Base-by-base conservation (phyloP, 2,888 invertebrate genomes). In the Tenthredo scrophulariae region DNA sequence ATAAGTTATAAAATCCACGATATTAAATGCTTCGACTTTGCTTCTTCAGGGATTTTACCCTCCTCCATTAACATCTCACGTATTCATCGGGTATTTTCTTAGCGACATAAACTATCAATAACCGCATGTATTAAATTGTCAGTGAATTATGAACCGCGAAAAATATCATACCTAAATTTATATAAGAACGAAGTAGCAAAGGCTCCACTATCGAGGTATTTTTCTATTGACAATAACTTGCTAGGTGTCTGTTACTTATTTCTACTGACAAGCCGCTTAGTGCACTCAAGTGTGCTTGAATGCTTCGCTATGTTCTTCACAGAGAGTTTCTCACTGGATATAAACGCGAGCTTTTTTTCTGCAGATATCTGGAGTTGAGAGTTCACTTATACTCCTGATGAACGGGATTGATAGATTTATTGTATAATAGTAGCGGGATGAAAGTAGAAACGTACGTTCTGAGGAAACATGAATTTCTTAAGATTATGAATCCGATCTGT, bases 201-300 rank as follows among this genome's bases (percentile, higher is more conserved):
- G 33, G 22, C 26, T 26, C 43, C 3, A 15, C 4, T 6, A 75
- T 26, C 54, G 50, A 18, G 9, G 33, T 9, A 77, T 77, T 33
- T 54, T 29, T 2, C 54, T 77, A 26, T 54, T 50, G 54, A 54
- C 22, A 50, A 77, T n/a, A 9, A 50, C 33, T 77, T 26, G 7
- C 26, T 26, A n/a, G n/a, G n/a, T n/a, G n/a, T 50, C 75, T 54
- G 54, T 33, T 54, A 33, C 50, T 77, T 77, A 15, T 18, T 77
- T 29, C 54, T n/a, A 46, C 77, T 77, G 77, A 77, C 67, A 33
- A 67, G 67, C 67, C 67, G 33, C 33, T 67, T 67, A 54, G 29
- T 77, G 54, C 80, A 80, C 40, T 62, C 15, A 62, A 80, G 37
- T 80, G 80, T 62, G 18, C 40, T 80, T 26, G 58, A 62, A 58